phyloP scores from a whole-genome alignment of 2,113 vertebrate genomes.

The Rhabdomys dilectus region DNA sequence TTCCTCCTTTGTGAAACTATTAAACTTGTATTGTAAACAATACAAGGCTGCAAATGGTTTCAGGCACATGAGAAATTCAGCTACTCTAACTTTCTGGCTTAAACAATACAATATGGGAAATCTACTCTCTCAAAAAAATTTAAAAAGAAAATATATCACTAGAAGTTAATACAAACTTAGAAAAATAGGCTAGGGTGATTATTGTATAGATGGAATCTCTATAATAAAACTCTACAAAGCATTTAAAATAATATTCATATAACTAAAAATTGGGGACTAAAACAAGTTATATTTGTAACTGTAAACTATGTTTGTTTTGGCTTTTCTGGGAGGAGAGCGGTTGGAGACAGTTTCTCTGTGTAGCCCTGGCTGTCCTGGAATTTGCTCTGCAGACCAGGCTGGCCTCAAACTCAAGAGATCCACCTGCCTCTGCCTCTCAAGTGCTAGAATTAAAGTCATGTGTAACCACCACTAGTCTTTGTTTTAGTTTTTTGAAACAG shows the following conservation, averaged over 20 bases:
- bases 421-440: not conserved
- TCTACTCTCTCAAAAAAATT: not conserved
- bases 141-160: not conserved
- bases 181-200: conserved; percentile 16
- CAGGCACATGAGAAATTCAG: not conserved
- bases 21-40: no score
- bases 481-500: not conserved
- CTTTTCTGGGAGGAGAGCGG: not conserved
- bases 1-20: not conserved
- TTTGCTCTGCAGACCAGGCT: not conserved
- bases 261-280: not conserved
- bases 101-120: not conserved
- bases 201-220: conserved; percentile 3
- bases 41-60: not conserved
- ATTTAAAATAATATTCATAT: not conserved
- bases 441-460: not conserved
- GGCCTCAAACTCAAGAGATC: not conserved
- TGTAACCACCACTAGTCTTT: not conserved
- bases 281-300: not conserved
- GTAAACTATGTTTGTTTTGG: not conserved
- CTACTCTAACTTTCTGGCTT: not conserved
- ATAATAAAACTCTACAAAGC: not conserved
- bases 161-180: not conserved
- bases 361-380: not conserved
- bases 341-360: not conserved